phyloP scores from a whole-genome alignment of 2,797 vertebrate genomes.

The Xiphorhynchus erythropygius region DNA sequence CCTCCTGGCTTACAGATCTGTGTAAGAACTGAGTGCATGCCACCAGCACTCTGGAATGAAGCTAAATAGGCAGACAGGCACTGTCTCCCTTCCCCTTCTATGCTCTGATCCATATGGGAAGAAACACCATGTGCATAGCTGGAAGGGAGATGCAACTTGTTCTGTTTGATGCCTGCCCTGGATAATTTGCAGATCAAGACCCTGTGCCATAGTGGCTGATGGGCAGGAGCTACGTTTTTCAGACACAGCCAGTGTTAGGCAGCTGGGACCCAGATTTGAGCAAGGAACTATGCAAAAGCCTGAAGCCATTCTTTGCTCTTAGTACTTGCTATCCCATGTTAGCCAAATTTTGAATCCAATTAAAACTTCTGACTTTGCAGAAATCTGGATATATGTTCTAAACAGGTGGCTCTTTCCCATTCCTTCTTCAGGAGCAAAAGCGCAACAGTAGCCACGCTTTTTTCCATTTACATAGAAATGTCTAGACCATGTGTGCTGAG shows the following conservation, averaged over 20 bases:
- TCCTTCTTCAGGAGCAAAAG: not conserved
- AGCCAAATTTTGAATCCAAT: not conserved
- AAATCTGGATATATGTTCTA: not conserved
- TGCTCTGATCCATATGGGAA: too few relatives aligned
- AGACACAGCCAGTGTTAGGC: not conserved
- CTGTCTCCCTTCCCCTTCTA: not conserved
- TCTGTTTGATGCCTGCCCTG: not conserved
- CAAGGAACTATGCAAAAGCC: not conserved
- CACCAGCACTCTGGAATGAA: not conserved
- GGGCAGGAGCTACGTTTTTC: not conserved
- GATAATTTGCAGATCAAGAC: not conserved
- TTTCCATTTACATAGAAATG: not conserved
- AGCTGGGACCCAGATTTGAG: not conserved
- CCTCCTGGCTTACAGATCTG: not conserved
- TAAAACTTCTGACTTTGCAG: not conserved
- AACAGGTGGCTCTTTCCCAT: not conserved
- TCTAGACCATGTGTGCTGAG: accelerated
- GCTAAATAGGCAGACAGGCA: not conserved
- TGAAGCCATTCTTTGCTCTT: not conserved
- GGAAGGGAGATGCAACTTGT: not conserved
- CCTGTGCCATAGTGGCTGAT: not conserved
- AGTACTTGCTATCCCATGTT: not conserved
- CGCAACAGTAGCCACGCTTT: not conserved
- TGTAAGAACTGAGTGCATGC: not conserved
- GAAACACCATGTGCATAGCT: accelerated